phyloP scores from a whole-genome alignment of 2,113 vertebrate genomes.

The Cyphomyrus discorhynchus region DNA sequence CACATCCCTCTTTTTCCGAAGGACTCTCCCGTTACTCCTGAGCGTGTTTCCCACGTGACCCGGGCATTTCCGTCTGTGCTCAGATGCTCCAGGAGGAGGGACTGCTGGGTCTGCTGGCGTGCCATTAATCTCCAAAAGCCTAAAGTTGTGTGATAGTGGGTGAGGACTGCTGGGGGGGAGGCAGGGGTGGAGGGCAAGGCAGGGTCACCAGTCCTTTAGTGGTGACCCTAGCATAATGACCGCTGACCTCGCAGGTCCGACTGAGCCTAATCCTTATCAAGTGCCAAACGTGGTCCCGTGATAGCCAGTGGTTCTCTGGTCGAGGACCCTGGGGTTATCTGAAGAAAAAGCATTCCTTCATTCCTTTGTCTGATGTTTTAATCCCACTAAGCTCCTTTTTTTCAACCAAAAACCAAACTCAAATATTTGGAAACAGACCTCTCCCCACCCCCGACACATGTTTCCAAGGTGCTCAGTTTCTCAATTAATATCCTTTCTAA shows the following conservation, averaged over 20 bases:
- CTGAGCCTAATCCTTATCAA: slow-evolving; percentile 2
- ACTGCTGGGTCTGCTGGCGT: background rate
- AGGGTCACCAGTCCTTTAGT: background rate
- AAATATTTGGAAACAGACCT: background rate
- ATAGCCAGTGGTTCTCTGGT: background rate
- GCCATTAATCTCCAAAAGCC: slow-evolving; percentile 7
- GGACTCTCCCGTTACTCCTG: background rate
- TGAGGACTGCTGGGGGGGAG: background rate
- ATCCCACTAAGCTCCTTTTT: background rate
- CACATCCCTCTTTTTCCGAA: background rate
- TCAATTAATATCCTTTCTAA: background rate
- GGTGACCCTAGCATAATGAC: background rate
- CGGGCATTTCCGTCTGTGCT: background rate
- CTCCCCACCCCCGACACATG: background rate
- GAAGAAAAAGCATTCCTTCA: slow-evolving; percentile 17
- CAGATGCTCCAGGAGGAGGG: background rate
- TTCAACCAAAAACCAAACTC: background rate
- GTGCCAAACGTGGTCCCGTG: background rate
- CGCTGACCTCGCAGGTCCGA: background rate
- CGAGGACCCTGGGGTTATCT: background rate
- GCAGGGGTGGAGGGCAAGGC: background rate
- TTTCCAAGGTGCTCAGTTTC: background rate
- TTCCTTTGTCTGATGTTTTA: slow-evolving; percentile 3
- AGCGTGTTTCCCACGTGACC: background rate
- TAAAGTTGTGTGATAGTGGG: background rate